Evolutionary conservation across 92 coral and sea anemone species (phyloP), one percentile per base, ranked within the genome.

Genomic region (Parazoanthus swiftii): DNA sequence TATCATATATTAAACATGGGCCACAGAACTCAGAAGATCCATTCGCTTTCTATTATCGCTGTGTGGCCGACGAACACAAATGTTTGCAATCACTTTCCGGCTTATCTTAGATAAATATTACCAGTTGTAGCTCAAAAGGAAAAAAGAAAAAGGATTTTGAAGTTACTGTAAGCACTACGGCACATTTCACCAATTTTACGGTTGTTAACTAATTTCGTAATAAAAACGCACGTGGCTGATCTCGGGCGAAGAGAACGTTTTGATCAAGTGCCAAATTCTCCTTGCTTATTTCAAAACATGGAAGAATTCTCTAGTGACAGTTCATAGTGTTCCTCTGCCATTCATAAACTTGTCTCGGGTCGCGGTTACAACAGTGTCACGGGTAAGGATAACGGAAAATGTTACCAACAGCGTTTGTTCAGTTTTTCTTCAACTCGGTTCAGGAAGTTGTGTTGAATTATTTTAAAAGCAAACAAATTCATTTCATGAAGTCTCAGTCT

Each of bases 241-340:
- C 66, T 73, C 33, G 79, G 36, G 0, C 66, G 43, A 29, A 43
- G 42, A 14, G 63, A 33, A 70, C 33, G 15, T 74, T 29, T 54
- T 94, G 96, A 94, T 94, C 88, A 85, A 85, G 25, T 67, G 80
- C 59, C 9, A 90, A 75, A 92, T 92, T 94, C 96, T 94, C 96
- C 88, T 54, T 86, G 89, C 89, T 82, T 88, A 92, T 90, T 93
- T 85, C 87, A 80, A 88, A 88, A 74, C 89, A 85, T 89, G 77
- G 91, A 84, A 89, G 77, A 70, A 76, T 89, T 81, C 82, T 70
- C 38, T 84, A 67, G 81, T 91, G 93, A 91, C 93, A 91, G 79
- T 84, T 82, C 4, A 21, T 81, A 85, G 75, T 79, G 89, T 85
- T 90, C 84, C 85, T 65, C 89, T 88, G 80, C 93, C 93, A 91